Base-by-base conservation (phyloP, 2,888 invertebrate species). In the Nasonia oneida region DNA sequence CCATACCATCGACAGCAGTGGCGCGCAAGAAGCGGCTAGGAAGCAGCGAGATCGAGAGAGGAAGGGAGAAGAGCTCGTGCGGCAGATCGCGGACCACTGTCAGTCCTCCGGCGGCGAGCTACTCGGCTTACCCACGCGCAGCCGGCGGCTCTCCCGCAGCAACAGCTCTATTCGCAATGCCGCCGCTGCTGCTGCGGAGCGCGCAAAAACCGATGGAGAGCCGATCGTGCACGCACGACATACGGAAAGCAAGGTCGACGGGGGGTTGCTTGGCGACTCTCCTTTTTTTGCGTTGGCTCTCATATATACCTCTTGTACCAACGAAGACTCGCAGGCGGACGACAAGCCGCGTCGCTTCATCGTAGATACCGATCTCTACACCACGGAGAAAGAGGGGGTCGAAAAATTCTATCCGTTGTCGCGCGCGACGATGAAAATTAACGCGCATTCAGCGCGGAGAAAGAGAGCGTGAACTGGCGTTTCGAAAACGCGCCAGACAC, bases 131-230 rank as follows among this genome's bases (percentile, higher is more conserved):
- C 89, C 89, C 57, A 10, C 53, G 50, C 6, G 8, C 84, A 81
- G 86, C 86, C 71, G 33, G 29, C 67, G 23, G 12, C 42, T 70
- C 87, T 85, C 88, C 88, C 88, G 87, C 81, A 91, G 87, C 83
- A 91, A 93, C 92, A 91, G 91, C 91, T 91, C 90, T 91, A 91
- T 90, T 90, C 89, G 88, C 89, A 90, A 88, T 88, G 89, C 64
- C 18, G 42, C 39, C 8, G 42, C 61, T 2, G 61, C 33, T 23
- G 10, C 57, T 33, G 61, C 88, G 87, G 70, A 85, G 74, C 87
- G 84, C 87, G 91, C 90, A 90, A 91, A 91, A 91, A 87, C 89
- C 80, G 85, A 87, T 88, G 33, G 76, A 61, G 90, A 67, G 23
- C 90, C 89, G 89, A 89, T 90, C 90, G 90, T 90, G 18, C 57